Conservation (phyloP, 1,140 invertebrate genomes). For the Anthonomus grandis region DNA sequence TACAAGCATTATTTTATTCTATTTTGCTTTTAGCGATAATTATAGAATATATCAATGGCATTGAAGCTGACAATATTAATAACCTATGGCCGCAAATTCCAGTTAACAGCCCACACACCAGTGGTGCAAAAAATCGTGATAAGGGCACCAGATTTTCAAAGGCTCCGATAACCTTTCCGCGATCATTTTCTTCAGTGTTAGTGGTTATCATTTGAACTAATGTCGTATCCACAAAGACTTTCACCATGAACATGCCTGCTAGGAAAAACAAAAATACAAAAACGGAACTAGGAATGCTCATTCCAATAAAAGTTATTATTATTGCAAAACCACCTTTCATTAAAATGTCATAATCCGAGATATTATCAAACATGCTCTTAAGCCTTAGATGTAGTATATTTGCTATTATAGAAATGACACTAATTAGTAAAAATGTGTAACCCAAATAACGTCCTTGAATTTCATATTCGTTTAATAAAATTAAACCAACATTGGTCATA, state of each 20-base stretch:
- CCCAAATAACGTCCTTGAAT: conserved; percentile 16
- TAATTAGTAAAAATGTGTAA: conserved; percentile 12
- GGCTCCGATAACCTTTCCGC: conserved; percentile 27
- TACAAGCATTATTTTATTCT: conserved; percentile 8
- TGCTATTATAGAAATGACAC: conserved; percentile 4
- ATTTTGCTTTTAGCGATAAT: conserved; percentile 18
- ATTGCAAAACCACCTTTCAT: conserved; percentile 18
- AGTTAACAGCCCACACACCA: conserved; percentile 23
- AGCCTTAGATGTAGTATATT: conserved; percentile 16
- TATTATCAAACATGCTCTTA: conserved; percentile 19
- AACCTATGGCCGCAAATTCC: conserved; percentile 14
- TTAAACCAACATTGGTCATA: conserved; percentile 11
- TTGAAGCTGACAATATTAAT: conserved; percentile 4
- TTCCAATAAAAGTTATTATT: conserved; percentile 23
- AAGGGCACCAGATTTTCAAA: conserved; percentile 23
- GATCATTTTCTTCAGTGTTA: conserved; percentile 18
- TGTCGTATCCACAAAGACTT: conserved; percentile 19
- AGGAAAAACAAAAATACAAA: conserved; percentile 16
- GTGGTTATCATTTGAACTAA: conserved; percentile 18
- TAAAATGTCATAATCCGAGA: conserved; percentile 19
- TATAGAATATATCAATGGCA: conserved; percentile 15
- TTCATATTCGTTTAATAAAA: conserved; percentile 14
- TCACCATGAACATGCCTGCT: conserved; percentile 11
- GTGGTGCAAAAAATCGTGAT: conserved; percentile 18
- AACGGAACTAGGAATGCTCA: conserved; percentile 17